These are phyloP conservation scores for Grammomys surdaster DNA, from an alignment of 2,113 vertebrate species.

Conservation along the genomic window DNA sequence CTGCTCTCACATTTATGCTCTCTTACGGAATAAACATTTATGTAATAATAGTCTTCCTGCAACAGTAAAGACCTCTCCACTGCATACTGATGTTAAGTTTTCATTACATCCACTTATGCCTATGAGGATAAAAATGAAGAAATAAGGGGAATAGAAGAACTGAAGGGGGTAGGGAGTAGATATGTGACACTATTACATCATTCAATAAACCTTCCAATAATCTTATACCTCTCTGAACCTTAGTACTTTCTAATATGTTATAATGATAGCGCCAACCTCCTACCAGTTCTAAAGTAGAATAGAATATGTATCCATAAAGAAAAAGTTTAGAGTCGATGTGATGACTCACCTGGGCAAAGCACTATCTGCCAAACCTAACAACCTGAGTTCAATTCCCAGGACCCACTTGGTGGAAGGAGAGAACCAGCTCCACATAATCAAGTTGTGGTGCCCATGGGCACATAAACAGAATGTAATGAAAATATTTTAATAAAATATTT, in stretches of 20 bases:
- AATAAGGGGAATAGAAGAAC: not conserved
- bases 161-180: not conserved
- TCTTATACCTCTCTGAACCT: not conserved
- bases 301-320: not conserved
- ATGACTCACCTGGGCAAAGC: not conserved
- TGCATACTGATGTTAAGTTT: not conserved
- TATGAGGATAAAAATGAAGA: not conserved
- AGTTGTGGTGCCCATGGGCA: rapidly evolving
- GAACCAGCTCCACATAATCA: not conserved
- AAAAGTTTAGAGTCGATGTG: not conserved
- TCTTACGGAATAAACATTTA: not conserved
- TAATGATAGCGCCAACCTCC: not conserved
- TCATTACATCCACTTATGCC: no score
- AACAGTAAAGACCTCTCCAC: not conserved
- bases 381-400: not conserved
- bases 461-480: not conserved
- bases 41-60: not conserved
- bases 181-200: not conserved
- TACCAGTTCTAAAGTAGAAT: slow-evolving; percentile 1
- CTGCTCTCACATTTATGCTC: slow-evolving; percentile 1
- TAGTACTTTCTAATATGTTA: not conserved
- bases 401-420: not conserved
- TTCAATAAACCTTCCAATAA: not conserved
- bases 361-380: not conserved
- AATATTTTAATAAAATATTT: not conserved